A percentile compares a stretch with the other conserved stretches of the same genome.
Evolutionary conservation across 2,888 invertebrate species (phyloP).

Genomic region (Dilophus febrilis): DNA sequence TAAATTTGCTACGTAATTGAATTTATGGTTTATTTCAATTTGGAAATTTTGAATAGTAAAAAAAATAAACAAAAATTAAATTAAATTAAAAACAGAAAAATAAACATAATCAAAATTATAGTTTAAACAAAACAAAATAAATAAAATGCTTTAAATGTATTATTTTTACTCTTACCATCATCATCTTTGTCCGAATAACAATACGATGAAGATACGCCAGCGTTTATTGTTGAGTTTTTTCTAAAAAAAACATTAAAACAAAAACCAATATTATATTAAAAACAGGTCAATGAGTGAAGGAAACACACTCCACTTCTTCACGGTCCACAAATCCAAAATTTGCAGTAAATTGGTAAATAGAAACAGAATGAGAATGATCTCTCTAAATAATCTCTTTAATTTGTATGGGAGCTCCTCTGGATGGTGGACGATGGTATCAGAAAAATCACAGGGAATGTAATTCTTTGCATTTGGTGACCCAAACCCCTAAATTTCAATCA

Average conservation of each 20-base stretch:
- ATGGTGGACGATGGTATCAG: too few species aligned
- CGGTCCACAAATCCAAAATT: too few species aligned
- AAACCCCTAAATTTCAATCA: too few species aligned
- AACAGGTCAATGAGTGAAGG: not conserved
- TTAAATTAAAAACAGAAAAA: not conserved
- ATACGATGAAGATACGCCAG: slow-evolving; percentile 1
- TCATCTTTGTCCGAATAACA: slow-evolving; percentile 2
- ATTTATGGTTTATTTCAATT: too few species aligned
- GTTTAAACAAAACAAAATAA: not conserved
- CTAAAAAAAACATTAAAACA: not conserved
- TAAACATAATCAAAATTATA: not conserved
- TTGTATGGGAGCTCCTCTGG: too few species aligned
- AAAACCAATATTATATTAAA: not conserved
- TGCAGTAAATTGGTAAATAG: too few species aligned
- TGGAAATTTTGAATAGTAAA: not conserved
- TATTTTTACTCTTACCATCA: not conserved
- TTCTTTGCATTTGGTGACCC: too few species aligned
- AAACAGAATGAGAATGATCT: not conserved
- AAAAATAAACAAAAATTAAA: slow-evolving; percentile 1
- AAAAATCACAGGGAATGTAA: too few species aligned
- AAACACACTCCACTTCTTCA: too few species aligned
- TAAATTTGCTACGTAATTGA: not conserved
- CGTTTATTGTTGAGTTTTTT: not conserved
- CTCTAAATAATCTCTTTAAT: not conserved
- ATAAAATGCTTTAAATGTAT: not conserved